Evolutionary conservation across 2,888 invertebrate genomes (phyloP), one percentile per base, ranked within the genome.

Genomic region (Tiliacea citrago): DNA sequence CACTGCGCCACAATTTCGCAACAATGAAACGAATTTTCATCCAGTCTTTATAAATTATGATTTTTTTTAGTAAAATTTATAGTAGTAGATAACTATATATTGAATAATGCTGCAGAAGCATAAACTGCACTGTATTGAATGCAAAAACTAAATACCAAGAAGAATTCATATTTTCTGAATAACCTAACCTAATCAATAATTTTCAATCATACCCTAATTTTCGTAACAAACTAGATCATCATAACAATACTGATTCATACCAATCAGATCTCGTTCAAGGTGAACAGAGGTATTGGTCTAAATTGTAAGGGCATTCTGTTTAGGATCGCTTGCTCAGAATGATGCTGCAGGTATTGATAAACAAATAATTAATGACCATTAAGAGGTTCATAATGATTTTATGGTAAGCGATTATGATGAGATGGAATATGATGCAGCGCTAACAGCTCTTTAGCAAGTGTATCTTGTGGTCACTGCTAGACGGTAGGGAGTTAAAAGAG

Each of bases 181-280:
- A 21, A 8, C 21, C 21, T 67, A n/a, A 58, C 12, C n/a, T 24
- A 75, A 75, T 81, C 42, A 13, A 35, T 55, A 13, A n/a, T n/a
- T n/a, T n/a, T n/a, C n/a, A n/a, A 62, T 13, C 24, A 60, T 12
- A 55, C 42, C 55, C 53, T 29, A 81, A 82, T 63, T 82, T 68
- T 55, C 5, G 5, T 21, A 62, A 9, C 60, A 70, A 75, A 79
- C 62, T 66, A 77, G 75, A 79, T 77, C 60, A 67, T 71, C 51
- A 61, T 65, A 63, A 65, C 66, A 75, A 75, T 62, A 76, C 68
- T 13, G 49, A 57, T 72, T 69, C 65, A 63, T 67, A 80, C 67
- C 75, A 85, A 87, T 83, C 72, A 69, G 47, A 75, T 65, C 57
- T 66, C 42, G 45, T 69, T 73, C 61, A 80, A 85, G 86, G 86